Evolutionary conservation across 2,113 vertebrate species (phyloP).

Genomic region (Fregetta grallaria): DNA sequence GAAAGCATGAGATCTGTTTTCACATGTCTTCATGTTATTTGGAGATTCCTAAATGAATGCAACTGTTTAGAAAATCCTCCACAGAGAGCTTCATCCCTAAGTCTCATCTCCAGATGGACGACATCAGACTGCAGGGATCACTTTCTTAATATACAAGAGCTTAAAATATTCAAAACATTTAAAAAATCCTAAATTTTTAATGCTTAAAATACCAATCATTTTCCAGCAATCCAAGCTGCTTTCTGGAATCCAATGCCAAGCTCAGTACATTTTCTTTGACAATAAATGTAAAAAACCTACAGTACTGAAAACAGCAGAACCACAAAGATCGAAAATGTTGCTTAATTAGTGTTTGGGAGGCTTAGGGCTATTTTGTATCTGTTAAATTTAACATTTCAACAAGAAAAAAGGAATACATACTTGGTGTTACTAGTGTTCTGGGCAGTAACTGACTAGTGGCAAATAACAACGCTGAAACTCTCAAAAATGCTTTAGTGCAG

Average conservation of each 20-base stretch:
- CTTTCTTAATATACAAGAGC: neutral
- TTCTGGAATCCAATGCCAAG: constrained; percentile 11
- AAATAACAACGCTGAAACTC: neutral
- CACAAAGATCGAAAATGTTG: neutral
- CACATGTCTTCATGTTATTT: neutral
- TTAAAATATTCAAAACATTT: neutral
- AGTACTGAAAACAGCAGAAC: constrained; percentile 1
- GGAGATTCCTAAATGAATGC: neutral
- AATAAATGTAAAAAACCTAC: neutral
- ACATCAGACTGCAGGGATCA: neutral
- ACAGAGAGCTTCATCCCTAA: neutral
- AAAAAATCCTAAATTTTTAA: neutral
- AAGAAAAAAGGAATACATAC: neutral
- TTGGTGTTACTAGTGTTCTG: neutral
- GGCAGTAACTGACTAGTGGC: neutral
- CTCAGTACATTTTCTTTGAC: neutral
- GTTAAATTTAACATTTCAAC: neutral
- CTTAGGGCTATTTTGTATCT: neutral
- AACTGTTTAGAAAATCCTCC: neutral
- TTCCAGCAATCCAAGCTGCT: neutral
- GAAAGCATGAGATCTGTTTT: constrained; percentile 9
- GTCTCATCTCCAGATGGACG: neutral
- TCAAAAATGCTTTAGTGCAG: neutral
- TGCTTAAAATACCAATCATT: neutral
- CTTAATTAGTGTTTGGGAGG: neutral